A percentile compares a stretch with the other conserved stretches of the same genome.
Evolutionary conservation across 2,888 invertebrate species (phyloP).

Genomic region (Blastobasis lacticolella): DNA sequence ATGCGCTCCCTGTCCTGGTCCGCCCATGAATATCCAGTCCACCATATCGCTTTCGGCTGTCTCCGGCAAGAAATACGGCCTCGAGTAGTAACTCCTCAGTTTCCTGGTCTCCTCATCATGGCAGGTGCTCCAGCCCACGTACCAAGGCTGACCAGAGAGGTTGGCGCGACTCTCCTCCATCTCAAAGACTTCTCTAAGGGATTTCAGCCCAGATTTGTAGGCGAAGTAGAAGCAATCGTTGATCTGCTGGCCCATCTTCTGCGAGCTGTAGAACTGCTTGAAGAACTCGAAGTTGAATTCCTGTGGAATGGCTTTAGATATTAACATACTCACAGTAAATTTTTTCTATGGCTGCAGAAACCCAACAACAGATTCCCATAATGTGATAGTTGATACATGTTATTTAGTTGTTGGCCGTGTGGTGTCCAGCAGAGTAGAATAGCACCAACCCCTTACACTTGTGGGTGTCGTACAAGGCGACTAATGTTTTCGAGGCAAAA

Average conservation of each 20-base stretch:
- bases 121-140: slow-evolving; percentile 94
- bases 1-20: slow-evolving; percentile 93
- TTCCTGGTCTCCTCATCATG: slow-evolving; percentile 85
- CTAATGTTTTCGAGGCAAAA: too few relatives aligned
- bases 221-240: slow-evolving; percentile 94
- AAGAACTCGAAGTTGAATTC: slow-evolving; percentile 89
- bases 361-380: too few relatives aligned
- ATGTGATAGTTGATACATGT: too few relatives aligned
- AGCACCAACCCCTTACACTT: too few relatives aligned
- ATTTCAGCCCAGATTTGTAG: slow-evolving; percentile 89
- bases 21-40: slow-evolving; percentile 99
- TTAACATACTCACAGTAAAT: not conserved
- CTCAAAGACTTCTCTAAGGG: slow-evolving; percentile 85
- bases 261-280: slow-evolving; percentile 80
- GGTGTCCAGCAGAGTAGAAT: too few relatives aligned
- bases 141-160: slow-evolving; percentile 80
- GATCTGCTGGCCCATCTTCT: slow-evolving; percentile 65
- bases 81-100: slow-evolving; percentile 83
- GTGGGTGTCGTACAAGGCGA: too few relatives aligned
- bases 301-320: slow-evolving; percentile 30
- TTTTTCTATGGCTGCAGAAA: too few relatives aligned
- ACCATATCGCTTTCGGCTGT: slow-evolving; percentile 91
- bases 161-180: slow-evolving; percentile 84
- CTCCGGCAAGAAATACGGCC: slow-evolving; percentile 92
- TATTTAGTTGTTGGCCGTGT: too few relatives aligned